phyloP scores from a whole-genome alignment of 2,888 invertebrate species.

The Scelioninae gen. 2 region DNA sequence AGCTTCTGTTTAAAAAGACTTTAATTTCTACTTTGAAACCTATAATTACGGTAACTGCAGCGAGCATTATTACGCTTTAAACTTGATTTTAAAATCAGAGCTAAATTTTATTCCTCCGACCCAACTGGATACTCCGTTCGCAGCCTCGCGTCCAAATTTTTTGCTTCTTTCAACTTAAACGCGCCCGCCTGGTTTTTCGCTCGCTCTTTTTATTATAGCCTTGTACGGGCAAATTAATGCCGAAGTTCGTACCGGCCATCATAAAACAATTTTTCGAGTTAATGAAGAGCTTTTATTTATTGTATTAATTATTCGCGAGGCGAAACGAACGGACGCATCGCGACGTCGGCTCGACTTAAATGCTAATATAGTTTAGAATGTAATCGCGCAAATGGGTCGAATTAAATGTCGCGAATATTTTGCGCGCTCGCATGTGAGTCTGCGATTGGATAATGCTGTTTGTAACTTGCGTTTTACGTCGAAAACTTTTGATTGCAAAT shows the following conservation, averaged over 20 bases:
- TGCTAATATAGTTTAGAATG: neutral
- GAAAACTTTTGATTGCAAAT: slow-evolving; percentile 33
- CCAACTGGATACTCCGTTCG: too few species aligned
- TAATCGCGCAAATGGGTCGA: slow-evolving; percentile 12
- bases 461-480: slow-evolving; percentile 22
- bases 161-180: too few species aligned
- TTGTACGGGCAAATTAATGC: slow-evolving; percentile 13
- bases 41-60: too few species aligned
- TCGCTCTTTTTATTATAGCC: too few species aligned
- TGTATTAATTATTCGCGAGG: slow-evolving; percentile 5
- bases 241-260: neutral
- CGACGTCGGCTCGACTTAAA: slow-evolving; percentile 6
- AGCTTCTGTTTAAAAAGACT: too few species aligned
- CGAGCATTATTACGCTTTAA: too few species aligned
- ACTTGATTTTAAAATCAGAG: too few species aligned
- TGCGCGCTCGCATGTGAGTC: neutral
- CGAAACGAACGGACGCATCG: neutral
- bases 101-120: too few species aligned
- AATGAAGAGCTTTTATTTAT: slow-evolving; percentile 6
- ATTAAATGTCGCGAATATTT: slow-evolving; percentile 29
- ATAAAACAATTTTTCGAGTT: slow-evolving; percentile 4
- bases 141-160: too few species aligned
- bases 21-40: too few species aligned
- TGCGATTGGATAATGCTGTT: slow-evolving; percentile 26
- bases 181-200: too few species aligned